Percentiles rank a stretch among this genome's conserved stretches.
These are phyloP conservation scores for Plebejus argus DNA, from an alignment of 2,888 invertebrate genomes.

Conservation along the genomic window DNA sequence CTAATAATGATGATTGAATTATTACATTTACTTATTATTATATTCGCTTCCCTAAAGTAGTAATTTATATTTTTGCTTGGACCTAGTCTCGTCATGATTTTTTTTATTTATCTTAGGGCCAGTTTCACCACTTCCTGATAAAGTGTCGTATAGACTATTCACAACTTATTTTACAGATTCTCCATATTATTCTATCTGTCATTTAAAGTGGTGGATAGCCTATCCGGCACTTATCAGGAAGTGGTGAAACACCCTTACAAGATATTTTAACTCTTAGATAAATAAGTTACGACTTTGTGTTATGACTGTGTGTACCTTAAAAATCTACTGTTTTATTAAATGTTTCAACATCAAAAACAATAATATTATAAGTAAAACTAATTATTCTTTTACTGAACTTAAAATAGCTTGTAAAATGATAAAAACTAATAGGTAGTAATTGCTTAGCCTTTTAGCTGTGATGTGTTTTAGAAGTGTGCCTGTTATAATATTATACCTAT, in stretches of 20 bases:
- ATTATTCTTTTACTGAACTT: conserved; percentile 9
- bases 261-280: neutral
- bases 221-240: no score
- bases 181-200: no score
- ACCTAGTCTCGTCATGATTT: no score
- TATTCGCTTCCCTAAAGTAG: neutral
- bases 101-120: no score
- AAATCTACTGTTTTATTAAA: neutral
- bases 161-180: no score
- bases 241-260: no score
- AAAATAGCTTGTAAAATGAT: conserved; percentile 1
- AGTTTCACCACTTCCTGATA: no score
- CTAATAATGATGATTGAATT: neutral
- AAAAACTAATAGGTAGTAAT: conserved; percentile 39
- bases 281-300: no score
- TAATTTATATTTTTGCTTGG: no score
- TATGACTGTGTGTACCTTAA: no score
- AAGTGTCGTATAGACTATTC: no score
- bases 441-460: conserved; percentile 64
- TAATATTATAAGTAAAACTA: conserved; percentile 30
- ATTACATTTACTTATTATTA: neutral
- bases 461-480: conserved; percentile 69
- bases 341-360: neutral
- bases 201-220: no score
- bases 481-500: conserved; percentile 54